Conservation (phyloP, 2,888 invertebrate species). For the Calephelis perditalis region DNA sequence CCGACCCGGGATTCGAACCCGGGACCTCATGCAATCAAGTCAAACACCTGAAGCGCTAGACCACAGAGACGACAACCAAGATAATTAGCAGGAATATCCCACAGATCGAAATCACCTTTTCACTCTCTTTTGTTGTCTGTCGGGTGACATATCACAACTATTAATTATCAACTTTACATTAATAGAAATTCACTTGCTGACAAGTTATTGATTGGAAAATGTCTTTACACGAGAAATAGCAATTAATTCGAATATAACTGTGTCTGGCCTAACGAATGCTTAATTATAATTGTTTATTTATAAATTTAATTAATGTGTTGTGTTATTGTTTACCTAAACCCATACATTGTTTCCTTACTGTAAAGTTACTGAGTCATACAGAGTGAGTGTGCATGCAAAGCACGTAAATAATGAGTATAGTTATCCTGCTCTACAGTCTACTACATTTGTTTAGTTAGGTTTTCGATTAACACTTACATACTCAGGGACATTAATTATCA, state of each 20-base stretch:
- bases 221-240: conserved; percentile 48
- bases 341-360: too few species aligned
- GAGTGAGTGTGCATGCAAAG: too few species aligned
- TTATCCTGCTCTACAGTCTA: too few species aligned
- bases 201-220: conserved; percentile 56
- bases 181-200: conserved; percentile 52
- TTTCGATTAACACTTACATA: too few species aligned
- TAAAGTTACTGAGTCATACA: too few species aligned
- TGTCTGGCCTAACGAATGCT: conserved; percentile 36
- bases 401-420: too few species aligned
- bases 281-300: conserved; percentile 10
- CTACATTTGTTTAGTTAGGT: too few species aligned
- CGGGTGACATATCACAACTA: background rate
- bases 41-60: too few species aligned
- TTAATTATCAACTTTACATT: background rate
- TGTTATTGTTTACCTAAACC: background rate
- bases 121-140: conserved; percentile 7
- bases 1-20: too few species aligned
- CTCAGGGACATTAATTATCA: too few species aligned
- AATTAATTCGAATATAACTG: conserved; percentile 59
- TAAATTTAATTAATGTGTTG: conserved; percentile 1
- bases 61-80: background rate
- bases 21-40: too few species aligned
- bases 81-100: conserved; percentile 6
- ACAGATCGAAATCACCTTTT: background rate